A percentile compares a stretch with the other conserved stretches of the same genome.
Evolutionary conservation across 2,888 invertebrate species (phyloP).

Genomic region (Furcula furcula): DNA sequence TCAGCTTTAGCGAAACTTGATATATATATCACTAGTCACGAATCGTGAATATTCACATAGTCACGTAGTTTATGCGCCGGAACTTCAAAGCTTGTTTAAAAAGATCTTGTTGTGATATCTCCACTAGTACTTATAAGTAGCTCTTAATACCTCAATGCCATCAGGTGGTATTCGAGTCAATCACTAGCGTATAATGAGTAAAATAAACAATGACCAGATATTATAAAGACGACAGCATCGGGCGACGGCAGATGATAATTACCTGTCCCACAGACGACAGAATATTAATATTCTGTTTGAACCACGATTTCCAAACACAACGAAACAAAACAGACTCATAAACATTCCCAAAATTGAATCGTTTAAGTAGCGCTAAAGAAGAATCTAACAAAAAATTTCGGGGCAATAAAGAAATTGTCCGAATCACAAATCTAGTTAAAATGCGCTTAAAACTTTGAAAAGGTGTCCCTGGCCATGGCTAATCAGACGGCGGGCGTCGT

Average conservation of each 20-base stretch:
- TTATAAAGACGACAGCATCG: constrained; percentile 18
- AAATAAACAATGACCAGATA: too few species aligned
- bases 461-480: constrained; percentile 56
- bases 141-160: too few species aligned
- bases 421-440: constrained; percentile 25
- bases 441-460: constrained; percentile 27
- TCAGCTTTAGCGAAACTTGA: too few species aligned
- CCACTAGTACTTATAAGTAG: too few species aligned
- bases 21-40: too few species aligned
- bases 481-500: constrained; percentile 54
- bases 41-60: too few species aligned
- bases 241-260: neutral
- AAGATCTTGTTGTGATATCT: too few species aligned
- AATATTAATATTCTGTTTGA: too few species aligned
- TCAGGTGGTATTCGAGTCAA: too few species aligned
- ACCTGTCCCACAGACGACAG: neutral
- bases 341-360: constrained; percentile 21
- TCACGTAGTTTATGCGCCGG: too few species aligned
- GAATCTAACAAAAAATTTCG: neutral
- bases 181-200: too few species aligned
- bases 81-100: too few species aligned
- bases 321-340: constrained; percentile 9
- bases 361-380: constrained; percentile 18
- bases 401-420: constrained; percentile 27
- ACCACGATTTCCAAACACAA: neutral